Conservation (phyloP, 2,113 vertebrate genomes). For the Perognathus longimembris region DNA sequence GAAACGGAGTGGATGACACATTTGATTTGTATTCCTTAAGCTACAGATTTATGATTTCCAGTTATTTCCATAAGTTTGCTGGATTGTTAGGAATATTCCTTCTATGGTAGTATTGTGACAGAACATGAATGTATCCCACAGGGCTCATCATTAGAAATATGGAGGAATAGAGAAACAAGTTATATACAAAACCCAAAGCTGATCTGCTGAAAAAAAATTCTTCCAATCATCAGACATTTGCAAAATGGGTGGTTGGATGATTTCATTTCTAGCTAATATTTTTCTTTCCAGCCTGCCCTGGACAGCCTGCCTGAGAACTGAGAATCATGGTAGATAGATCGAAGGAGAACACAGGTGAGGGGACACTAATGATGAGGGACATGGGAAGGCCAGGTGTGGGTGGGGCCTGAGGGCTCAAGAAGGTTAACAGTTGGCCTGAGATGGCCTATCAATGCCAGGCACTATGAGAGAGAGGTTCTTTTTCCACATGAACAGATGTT, state of each 20-base stretch:
- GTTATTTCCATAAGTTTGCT: background rate
- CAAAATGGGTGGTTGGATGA: background rate
- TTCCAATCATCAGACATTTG: background rate
- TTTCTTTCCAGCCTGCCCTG: background rate
- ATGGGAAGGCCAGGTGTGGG: background rate
- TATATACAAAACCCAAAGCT: background rate
- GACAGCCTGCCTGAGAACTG: background rate
- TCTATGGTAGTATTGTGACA: too few relatives aligned
- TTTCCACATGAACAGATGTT: constrained; percentile 55
- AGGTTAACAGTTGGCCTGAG: rapidly evolving
- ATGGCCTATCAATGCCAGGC: background rate
- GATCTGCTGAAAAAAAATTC: background rate
- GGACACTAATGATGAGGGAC: rapidly evolving
- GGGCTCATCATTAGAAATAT: background rate
- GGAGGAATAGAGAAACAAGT: background rate
- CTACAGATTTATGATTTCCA: background rate
- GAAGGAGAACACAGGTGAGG: background rate
- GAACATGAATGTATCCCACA: background rate
- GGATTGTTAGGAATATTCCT: background rate
- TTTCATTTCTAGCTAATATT: constrained; percentile 27
- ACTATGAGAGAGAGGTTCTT: background rate
- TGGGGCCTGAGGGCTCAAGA: too few relatives aligned
- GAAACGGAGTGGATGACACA: background rate
- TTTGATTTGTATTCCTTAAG: background rate
- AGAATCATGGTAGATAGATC: rapidly evolving